Percentiles rank a stretch among this genome's conserved stretches.
These are phyloP conservation scores for Denticeps clupeoides DNA, from an alignment of 2,797 vertebrate genomes.

Conservation along the genomic window DNA sequence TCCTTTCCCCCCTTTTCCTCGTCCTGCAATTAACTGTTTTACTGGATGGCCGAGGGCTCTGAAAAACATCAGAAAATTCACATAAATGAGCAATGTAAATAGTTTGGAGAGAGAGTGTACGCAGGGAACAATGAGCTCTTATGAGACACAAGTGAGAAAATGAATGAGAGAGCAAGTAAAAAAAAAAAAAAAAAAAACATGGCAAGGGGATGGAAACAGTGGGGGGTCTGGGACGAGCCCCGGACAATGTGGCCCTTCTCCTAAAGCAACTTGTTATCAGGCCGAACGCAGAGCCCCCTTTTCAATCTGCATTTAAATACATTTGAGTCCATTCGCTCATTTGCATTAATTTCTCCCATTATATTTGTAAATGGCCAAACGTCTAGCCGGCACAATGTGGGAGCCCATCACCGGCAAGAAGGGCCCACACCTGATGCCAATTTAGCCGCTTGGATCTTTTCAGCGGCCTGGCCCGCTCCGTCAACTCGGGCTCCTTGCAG, in stretches of 20 bases:
- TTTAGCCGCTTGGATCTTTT: constrained; percentile 83
- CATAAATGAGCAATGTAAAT: constrained; percentile 98
- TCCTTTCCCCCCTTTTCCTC: constrained; percentile 50
- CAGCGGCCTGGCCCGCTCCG: constrained; percentile 76
- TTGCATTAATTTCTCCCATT: constrained; percentile 99
- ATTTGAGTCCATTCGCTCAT: constrained; percentile 96
- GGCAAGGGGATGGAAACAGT: constrained; percentile 23
- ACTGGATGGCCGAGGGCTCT: constrained; percentile 69
- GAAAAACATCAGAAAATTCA: constrained; percentile 75
- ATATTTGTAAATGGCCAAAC: constrained; percentile 96
- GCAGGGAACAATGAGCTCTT: constrained; percentile 94
- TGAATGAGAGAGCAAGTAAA: constrained; percentile 48
- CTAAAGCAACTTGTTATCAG: constrained; percentile 98
- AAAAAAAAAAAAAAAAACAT: constrained; percentile 28
- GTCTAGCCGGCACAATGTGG: constrained; percentile 90
- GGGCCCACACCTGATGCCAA: constrained; percentile 93
- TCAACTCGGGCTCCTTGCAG: constrained; percentile 78
- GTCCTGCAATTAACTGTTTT: constrained; percentile 79
- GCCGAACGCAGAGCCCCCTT: constrained; percentile 73
- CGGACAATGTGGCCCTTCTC: constrained; percentile 96
- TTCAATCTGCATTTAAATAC: constrained; percentile 99
- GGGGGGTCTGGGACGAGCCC: constrained; percentile 80
- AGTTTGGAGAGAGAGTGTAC: constrained; percentile 97
- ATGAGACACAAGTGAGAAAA: constrained; percentile 87
- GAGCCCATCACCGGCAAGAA: constrained; percentile 79